Evolutionary conservation across 2,888 invertebrate genomes (phyloP).

Genomic region (Meta bourneti): DNA sequence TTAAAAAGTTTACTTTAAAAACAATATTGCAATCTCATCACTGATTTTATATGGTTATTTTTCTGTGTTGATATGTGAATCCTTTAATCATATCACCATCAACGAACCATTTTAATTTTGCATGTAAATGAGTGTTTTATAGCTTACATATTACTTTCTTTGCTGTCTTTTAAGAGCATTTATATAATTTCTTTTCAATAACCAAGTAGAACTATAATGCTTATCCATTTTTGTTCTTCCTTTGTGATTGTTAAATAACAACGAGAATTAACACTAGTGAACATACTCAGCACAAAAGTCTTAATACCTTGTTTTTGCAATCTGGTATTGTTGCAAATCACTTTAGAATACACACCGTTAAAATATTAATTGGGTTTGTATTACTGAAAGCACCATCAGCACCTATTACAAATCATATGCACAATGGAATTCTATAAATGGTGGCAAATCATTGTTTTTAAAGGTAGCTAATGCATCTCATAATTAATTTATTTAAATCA

Average conservation of each 20-base stretch:
- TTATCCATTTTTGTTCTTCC: neutral
- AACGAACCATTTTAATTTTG: slow-evolving; percentile 21
- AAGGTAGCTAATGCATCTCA: too few species aligned
- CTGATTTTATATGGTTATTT: slow-evolving; percentile 23
- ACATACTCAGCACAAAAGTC: neutral
- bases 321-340: too few species aligned
- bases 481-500: too few species aligned
- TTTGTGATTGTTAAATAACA: neutral
- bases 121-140: slow-evolving; percentile 40
- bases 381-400: too few species aligned
- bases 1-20: too few species aligned
- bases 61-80: slow-evolving; percentile 47
- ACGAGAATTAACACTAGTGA: neutral
- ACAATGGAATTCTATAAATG: too few species aligned
- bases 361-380: too few species aligned
- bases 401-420: too few species aligned
- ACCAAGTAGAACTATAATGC: slow-evolving; percentile 1
- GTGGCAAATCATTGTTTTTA: too few species aligned
- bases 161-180: slow-evolving; percentile 28
- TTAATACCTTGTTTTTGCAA: too few species aligned
- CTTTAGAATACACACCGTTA: too few species aligned
- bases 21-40: neutral
- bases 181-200: neutral
- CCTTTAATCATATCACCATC: slow-evolving; percentile 15
- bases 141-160: slow-evolving; percentile 27